Evolutionary conservation across 2,113 vertebrate species (phyloP).

Genomic region (Xiphophorus hellerii): DNA sequence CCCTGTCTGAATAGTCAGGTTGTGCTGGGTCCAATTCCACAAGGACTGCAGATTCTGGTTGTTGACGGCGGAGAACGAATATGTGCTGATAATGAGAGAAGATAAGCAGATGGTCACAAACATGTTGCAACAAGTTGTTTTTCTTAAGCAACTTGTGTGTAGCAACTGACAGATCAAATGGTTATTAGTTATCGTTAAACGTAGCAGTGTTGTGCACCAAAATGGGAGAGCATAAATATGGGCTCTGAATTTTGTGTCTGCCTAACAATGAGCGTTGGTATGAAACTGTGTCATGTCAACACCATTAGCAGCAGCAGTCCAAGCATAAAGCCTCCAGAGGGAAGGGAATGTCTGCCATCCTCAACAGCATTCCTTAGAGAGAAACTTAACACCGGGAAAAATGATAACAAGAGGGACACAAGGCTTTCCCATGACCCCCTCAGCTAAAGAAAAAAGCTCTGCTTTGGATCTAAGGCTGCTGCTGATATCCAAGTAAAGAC

Average conservation of each 20-base stretch:
- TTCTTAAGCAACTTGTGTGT: background rate
- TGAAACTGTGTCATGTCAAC: slow-evolving; percentile 20
- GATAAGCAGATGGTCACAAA: slow-evolving; percentile 25
- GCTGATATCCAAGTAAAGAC: slow-evolving; percentile 38
- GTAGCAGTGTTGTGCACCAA: slow-evolving; percentile 33
- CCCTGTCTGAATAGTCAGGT: slow-evolving; percentile 91
- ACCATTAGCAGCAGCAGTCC: slow-evolving; percentile 30
- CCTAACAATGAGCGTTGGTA: slow-evolving; percentile 27
- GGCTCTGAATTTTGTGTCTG: slow-evolving; percentile 17
- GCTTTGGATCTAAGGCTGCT: slow-evolving; percentile 29
- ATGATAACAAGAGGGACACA: slow-evolving; percentile 67
- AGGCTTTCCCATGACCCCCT: slow-evolving; percentile 81
- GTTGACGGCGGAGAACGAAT: slow-evolving; percentile 92
- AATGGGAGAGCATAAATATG: background rate
- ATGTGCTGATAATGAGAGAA: slow-evolving; percentile 79
- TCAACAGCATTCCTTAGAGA: slow-evolving; percentile 68
- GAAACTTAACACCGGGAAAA: slow-evolving; percentile 78
- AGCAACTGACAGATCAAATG: background rate
- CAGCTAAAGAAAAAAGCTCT: slow-evolving; percentile 37
- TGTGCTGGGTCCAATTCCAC: slow-evolving; percentile 97
- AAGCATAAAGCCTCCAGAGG: slow-evolving; percentile 61
- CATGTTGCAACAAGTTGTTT: background rate
- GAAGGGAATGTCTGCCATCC: slow-evolving; percentile 66
- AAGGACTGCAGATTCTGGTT: slow-evolving; percentile 95
- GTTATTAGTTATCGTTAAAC: background rate